Base-by-base conservation (phyloP, 2,113 vertebrate genomes). In the Caranx ignobilis region DNA sequence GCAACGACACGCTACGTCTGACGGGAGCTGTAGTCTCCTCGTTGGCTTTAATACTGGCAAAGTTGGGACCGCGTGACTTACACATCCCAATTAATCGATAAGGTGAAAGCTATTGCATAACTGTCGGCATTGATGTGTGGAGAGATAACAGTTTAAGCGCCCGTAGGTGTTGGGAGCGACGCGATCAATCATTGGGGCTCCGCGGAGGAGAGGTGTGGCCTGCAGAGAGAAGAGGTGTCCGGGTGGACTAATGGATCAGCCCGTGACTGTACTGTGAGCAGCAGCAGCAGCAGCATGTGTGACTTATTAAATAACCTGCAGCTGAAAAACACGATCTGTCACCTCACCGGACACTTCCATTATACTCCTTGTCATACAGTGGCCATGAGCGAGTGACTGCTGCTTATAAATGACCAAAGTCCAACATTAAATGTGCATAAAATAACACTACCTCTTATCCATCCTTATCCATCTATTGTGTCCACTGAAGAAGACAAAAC, bases 1-100 rank as follows among this genome's bases (percentile, higher is more conserved):
- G 88, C 87, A 13, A 68, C 67, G 72, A 50, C 75, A 68, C 91
- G 91, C 94, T 19, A 6, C 18, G 94, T 19, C 11, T 73, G 12
- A 6, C 62, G 95, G 96, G 95, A 95, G 16, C 7, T 94, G 94
- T 67, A 95, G 96, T 95, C 87, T 9, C 15, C 60, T 7, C 10
- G 3, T 43, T 32, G 55, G 67, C 45, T 26, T 35, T 18, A 34
- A 34, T 63, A 13, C 37, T 74, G 75, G 78, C 60, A 47, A 85
- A 82, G 80, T 89, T 82, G 74, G 74, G 74, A 13, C 37, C 79
- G 90, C 88, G 66, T 81, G 91, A 93, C 90, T 89, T 89, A 85
- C 92, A 88, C 84, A 73, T 92, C 89, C 91, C 88, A 77, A 84
- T 86, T 75, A 71, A 93, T 93, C 87, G 74, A 93, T 91, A 39